Conservation (phyloP, 2,888 invertebrate genomes). For the Taphrorychus bicolor region DNA sequence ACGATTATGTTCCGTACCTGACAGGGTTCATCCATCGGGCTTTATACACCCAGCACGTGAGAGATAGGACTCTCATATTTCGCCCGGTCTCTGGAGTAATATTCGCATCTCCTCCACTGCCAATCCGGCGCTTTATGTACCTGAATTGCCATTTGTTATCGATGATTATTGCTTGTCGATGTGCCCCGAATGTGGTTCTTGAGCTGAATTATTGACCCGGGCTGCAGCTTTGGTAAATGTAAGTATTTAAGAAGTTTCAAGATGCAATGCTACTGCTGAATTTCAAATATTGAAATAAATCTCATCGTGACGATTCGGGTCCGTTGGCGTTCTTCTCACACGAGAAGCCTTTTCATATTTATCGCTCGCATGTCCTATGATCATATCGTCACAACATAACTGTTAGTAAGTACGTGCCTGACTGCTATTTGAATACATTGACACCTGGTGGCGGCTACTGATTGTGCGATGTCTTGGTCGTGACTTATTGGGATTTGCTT, state of each 20-base stretch:
- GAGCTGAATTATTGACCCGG: conserved; percentile 40
- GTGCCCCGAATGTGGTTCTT: conserved; percentile 42
- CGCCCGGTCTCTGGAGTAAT: conserved; percentile 56
- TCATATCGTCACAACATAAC: conserved; percentile 47
- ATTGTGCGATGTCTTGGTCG: conserved; percentile 21
- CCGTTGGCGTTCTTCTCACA: conserved; percentile 47
- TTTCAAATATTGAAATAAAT: not conserved
- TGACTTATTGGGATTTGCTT: conserved; percentile 16
- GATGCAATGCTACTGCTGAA: too few relatives aligned
- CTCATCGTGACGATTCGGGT: conserved; percentile 2
- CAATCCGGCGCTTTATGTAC: conserved; percentile 51
- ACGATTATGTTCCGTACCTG: conserved; percentile 54
- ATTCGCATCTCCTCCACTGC: conserved; percentile 55
- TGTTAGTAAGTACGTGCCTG: conserved; percentile 41
- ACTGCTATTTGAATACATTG: conserved; percentile 32
- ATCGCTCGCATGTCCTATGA: conserved; percentile 45
- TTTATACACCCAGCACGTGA: conserved; percentile 55
- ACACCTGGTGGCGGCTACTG: conserved; percentile 24
- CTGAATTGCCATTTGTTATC: conserved; percentile 55
- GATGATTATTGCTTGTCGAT: conserved; percentile 57
- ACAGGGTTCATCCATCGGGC: conserved; percentile 54
- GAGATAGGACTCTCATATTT: conserved; percentile 57
- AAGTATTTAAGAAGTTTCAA: too few relatives aligned
- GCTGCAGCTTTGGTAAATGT: not conserved
- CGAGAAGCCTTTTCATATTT: conserved; percentile 52